Conservation (phyloP, 2,888 invertebrate species). For the Melieria omissa region DNA sequence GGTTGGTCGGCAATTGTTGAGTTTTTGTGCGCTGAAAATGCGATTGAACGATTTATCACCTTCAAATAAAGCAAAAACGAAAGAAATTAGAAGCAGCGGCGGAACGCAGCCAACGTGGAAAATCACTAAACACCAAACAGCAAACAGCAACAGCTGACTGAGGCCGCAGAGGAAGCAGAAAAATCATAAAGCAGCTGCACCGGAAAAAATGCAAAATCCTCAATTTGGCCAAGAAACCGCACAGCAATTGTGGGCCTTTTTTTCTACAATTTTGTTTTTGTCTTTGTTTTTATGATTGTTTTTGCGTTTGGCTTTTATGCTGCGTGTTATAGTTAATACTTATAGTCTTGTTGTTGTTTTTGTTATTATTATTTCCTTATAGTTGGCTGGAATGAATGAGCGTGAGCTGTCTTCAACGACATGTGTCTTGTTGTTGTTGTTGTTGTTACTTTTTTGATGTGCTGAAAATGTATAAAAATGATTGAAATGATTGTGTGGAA, state of each 20-base stretch:
- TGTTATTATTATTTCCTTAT: not conserved
- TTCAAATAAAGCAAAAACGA: not conserved
- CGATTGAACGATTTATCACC: constrained; percentile 6
- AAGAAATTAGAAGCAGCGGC: no score
- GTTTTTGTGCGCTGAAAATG: not conserved
- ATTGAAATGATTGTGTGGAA: no score
- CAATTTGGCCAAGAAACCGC: not conserved
- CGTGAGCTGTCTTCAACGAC: not conserved
- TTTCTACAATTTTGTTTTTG: not conserved
- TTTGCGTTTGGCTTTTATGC: not conserved
- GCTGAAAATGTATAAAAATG: not conserved
- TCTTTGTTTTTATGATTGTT: not conserved
- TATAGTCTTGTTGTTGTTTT: not conserved
- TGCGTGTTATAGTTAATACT: not conserved
- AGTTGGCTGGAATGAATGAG: not conserved
- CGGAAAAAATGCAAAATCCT: not conserved
- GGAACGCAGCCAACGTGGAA: no score
- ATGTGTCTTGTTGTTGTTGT: not conserved
- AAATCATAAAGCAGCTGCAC: not conserved
- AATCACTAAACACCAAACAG: no score
- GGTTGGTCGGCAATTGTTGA: no score
- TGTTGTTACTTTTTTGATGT: not conserved
- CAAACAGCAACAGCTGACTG: no score
- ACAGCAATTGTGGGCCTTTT: not conserved
- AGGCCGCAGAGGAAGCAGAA: not conserved